A percentile compares a stretch with the other conserved stretches of the same genome.
Conservation (phyloP, 2,113 vertebrate species). For the Hippocampus comes region DNA sequence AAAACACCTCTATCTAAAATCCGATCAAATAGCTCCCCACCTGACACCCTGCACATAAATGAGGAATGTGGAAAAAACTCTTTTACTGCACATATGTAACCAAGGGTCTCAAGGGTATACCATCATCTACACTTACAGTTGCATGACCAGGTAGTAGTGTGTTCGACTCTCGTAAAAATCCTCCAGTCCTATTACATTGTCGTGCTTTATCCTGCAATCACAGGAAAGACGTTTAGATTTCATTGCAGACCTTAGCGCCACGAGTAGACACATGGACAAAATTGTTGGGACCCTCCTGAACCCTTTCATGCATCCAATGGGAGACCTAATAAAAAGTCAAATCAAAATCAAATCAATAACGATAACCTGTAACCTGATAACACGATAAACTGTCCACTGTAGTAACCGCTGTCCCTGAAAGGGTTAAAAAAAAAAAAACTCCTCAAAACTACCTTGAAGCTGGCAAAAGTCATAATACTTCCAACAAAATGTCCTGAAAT, state of each 20-base stretch:
- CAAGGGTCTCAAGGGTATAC: not conserved
- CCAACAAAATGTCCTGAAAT: no score
- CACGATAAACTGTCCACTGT: no score
- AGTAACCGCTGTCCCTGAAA: no score
- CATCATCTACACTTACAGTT: constrained; percentile 81
- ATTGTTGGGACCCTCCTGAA: no score
- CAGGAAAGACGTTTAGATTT: constrained; percentile 14
- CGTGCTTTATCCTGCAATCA: constrained; percentile 85
- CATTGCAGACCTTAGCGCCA: not conserved
- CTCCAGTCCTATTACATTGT: constrained; percentile 89
- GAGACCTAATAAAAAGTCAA: no score
- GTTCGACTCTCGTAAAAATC: constrained; percentile 91
- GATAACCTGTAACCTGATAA: no score
- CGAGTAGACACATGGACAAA: not conserved
- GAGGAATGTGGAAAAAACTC: not conserved
- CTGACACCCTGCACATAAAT: constrained; percentile 78
- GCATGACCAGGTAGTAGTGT: constrained; percentile 95
- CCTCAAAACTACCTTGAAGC: no score
- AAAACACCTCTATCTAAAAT: constrained; percentile 88
- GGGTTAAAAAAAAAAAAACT: no score
- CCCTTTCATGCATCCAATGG: no score
- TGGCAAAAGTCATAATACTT: no score
- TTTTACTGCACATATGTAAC: not conserved
- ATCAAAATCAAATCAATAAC: no score
- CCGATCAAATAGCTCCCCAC: constrained; percentile 92